Percentiles rank a stretch among this genome's conserved stretches.
phyloP scores from a whole-genome alignment of 2,888 invertebrate species.

The Iphiclides podalirius region DNA sequence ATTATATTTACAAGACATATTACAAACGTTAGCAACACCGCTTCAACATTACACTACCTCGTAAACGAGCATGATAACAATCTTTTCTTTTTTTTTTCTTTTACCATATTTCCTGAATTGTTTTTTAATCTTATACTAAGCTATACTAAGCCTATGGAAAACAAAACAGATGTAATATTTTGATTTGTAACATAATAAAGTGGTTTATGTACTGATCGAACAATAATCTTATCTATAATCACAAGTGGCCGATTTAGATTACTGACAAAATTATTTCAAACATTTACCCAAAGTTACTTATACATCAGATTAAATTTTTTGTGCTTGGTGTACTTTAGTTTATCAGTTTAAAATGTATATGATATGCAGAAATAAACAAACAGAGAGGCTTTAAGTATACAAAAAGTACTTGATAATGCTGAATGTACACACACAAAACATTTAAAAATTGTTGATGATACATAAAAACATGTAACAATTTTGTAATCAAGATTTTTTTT shows the following conservation, averaged over 20 bases:
- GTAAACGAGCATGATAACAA: not conserved
- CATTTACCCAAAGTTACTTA: too few species aligned
- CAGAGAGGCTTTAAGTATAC: not conserved
- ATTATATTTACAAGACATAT: constrained; percentile 14
- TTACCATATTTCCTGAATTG: not conserved
- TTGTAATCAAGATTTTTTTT: not conserved
- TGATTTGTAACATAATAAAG: too few species aligned
- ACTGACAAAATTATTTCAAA: too few species aligned
- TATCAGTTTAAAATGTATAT: too few species aligned
- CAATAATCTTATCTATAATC: not conserved
- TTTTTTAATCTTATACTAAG: not conserved
- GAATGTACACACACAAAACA: not conserved
- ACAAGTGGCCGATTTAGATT: too few species aligned
- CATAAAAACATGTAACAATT: not conserved
- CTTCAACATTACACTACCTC: too few species aligned
- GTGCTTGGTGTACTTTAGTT: too few species aligned
- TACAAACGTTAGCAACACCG: not conserved
- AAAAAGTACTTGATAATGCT: not conserved
- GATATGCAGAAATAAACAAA: not conserved
- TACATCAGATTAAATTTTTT: too few species aligned
- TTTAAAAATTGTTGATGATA: not conserved
- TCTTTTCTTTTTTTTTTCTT: not conserved
- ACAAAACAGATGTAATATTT: too few species aligned
- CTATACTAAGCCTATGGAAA: too few species aligned
- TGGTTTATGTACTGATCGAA: too few species aligned